Conservation (phyloP, 1,140 invertebrate genomes). For the Drosophila bifasciata region DNA sequence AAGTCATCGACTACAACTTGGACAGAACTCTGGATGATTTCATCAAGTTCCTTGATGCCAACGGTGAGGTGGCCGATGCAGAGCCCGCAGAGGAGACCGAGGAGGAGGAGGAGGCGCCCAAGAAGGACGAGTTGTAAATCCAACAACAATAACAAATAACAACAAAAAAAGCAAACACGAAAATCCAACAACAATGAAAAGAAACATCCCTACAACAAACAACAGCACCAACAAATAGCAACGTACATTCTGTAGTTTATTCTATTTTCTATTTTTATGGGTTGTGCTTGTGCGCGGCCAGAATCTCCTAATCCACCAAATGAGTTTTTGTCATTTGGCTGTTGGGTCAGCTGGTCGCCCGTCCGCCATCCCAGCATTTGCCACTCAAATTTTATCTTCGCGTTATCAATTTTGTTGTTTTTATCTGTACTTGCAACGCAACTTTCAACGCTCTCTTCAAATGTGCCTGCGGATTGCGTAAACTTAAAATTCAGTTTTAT, state of each 20-base stretch:
- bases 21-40: slow-evolving; percentile 97
- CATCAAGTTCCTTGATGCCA: slow-evolving; percentile 94
- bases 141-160: slow-evolving; percentile 43
- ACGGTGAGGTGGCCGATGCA: slow-evolving; percentile 72
- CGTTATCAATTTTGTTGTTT: slow-evolving; percentile 51
- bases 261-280: slow-evolving; percentile 34
- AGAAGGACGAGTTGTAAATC: slow-evolving; percentile 82
- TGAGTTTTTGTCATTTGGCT: slow-evolving; percentile 67
- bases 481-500: slow-evolving; percentile 73
- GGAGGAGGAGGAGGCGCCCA: slow-evolving; percentile 76
- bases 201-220: slow-evolving; percentile 55
- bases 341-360: slow-evolving; percentile 43
- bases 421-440: slow-evolving; percentile 29
- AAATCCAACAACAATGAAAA: slow-evolving; percentile 61
- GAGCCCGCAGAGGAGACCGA: slow-evolving; percentile 66
- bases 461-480: slow-evolving; percentile 38
- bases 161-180: slow-evolving; percentile 32
- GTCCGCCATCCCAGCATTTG: slow-evolving; percentile 45
- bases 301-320: slow-evolving; percentile 44
- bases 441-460: slow-evolving; percentile 38
- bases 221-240: slow-evolving; percentile 66
- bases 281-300: slow-evolving; percentile 8
- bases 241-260: slow-evolving; percentile 82
- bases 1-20: slow-evolving; percentile 97
- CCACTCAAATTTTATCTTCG: slow-evolving; percentile 43